A percentile compares a stretch with the other conserved stretches of the same genome.
Conservation (phyloP, 2,113 vertebrate species). For the Varanus komodoensis region DNA sequence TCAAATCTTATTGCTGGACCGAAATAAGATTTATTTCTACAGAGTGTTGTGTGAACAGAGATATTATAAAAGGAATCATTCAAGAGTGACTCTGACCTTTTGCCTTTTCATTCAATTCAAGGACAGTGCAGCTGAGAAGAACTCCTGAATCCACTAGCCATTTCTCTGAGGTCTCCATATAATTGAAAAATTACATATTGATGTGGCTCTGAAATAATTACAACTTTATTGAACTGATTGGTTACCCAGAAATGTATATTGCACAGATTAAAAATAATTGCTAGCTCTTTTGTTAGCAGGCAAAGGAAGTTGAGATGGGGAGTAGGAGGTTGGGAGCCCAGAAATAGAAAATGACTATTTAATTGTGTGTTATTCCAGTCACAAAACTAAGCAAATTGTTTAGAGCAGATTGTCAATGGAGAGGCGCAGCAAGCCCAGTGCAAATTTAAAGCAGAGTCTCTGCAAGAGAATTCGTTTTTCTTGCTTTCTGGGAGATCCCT, state of each 20-base stretch:
- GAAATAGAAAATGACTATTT: constrained; percentile 29
- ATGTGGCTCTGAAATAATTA: constrained; percentile 52
- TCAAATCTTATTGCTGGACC: not conserved
- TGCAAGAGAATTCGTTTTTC: not conserved
- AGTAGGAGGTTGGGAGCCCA: not conserved
- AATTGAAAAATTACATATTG: constrained; percentile 48
- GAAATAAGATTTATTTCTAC: not conserved
- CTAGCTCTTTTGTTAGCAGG: not conserved
- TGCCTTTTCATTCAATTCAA: not conserved
- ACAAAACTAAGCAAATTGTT: not conserved
- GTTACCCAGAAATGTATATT: not conserved
- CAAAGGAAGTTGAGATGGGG: not conserved
- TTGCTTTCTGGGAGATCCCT: not conserved
- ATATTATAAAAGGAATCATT: not conserved
- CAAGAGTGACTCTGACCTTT: constrained; percentile 20
- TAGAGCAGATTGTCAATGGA: not conserved
- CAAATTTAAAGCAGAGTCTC: no score
- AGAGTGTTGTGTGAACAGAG: not conserved
- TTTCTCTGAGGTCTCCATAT: constrained; percentile 11
- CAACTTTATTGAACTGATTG: constrained; percentile 44
- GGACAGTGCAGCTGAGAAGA: not conserved
- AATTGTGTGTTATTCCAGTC: not conserved
- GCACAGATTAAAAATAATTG: not conserved
- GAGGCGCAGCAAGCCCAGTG: no score
- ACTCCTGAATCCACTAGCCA: constrained; percentile 28